A percentile compares a stretch with the other conserved stretches of the same genome.
Conservation (phyloP, 2,888 invertebrate species). For the Ypsolopha scabrella region DNA sequence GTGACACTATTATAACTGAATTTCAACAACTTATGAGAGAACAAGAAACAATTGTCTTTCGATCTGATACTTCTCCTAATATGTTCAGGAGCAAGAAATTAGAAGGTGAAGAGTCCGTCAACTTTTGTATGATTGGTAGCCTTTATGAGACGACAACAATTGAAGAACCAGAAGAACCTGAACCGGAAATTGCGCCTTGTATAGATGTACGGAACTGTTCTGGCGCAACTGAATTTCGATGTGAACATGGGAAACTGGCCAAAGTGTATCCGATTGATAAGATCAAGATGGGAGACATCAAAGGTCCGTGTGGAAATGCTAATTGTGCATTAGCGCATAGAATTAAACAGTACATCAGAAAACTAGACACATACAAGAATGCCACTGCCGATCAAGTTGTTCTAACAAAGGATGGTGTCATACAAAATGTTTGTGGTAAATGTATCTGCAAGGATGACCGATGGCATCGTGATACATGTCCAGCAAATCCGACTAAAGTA, state of each 20-base stretch:
- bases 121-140: constrained; percentile 55
- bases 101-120: constrained; percentile 45
- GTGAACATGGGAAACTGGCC: too few relatives aligned
- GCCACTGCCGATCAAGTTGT: constrained; percentile 24
- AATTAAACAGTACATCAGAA: constrained; percentile 48
- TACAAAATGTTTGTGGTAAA: constrained; percentile 43
- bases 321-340: constrained; percentile 56
- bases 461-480: constrained; percentile 46
- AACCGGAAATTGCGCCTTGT: constrained; percentile 48
- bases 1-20: constrained; percentile 54
- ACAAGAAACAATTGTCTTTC: constrained; percentile 50
- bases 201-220: constrained; percentile 51
- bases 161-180: constrained; percentile 43
- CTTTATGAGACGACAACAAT: constrained; percentile 54
- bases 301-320: constrained; percentile 55
- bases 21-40: constrained; percentile 51
- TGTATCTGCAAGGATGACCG: constrained; percentile 54
- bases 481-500: constrained; percentile 14
- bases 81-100: constrained; percentile 51
- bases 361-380: constrained; percentile 42
- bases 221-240: constrained; percentile 3
- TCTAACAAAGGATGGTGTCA: constrained; percentile 20
- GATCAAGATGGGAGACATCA: constrained; percentile 59
- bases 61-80: constrained; percentile 54
- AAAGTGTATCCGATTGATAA: constrained; percentile 36